Evolutionary conservation across 2,113 vertebrate species (phyloP), one percentile per base, ranked within the genome.

Genomic region (Nycticebus coucang): DNA sequence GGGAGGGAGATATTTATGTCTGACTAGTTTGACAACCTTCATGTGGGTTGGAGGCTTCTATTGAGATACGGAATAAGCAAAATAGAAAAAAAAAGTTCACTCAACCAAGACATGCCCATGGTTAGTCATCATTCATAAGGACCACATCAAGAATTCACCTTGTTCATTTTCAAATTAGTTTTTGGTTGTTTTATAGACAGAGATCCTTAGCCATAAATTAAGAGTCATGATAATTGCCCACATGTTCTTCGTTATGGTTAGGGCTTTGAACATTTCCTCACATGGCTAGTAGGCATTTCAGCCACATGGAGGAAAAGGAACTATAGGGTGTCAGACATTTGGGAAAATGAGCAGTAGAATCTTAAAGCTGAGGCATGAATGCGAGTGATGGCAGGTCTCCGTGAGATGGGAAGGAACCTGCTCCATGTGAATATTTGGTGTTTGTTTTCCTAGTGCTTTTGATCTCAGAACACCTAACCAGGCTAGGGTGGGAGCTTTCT

Each of bases 391-490:
- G 69, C 33, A 85, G 71, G 53, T 89, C 9, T 94, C 24, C 33
- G 15, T 17, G 35, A 93, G 91, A 60, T 26, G 12, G 85, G 80
- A 91, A 96, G 80, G 64, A 55, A 9, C 66, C 57, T 1, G 22
- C 17, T 95, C 81, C 26, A 2, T 88, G 84, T 24, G 93, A 80
- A n/a, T 13, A 71, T 19, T 30, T 88, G 30, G 18, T 95, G 62
- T 92, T 91, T 97, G 84, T 93, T 98, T 97, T 53, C 81, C 86
- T 9, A 24, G 68, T 22, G 11, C n/a, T 59, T 96, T 97, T 96
- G 83, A 97, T 97, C 86, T 91, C n/a, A 78, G 53, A 37, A 62
- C 96, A 68, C 50, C 95, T 88, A 66, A 72, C 82, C 28, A 55
- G 30, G 41, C 78, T 37, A n/a, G n/a, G 30, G n/a, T 2, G 13